Conservation (phyloP, 2,797 vertebrate species). For the Chiroxiphia lanceolata region DNA sequence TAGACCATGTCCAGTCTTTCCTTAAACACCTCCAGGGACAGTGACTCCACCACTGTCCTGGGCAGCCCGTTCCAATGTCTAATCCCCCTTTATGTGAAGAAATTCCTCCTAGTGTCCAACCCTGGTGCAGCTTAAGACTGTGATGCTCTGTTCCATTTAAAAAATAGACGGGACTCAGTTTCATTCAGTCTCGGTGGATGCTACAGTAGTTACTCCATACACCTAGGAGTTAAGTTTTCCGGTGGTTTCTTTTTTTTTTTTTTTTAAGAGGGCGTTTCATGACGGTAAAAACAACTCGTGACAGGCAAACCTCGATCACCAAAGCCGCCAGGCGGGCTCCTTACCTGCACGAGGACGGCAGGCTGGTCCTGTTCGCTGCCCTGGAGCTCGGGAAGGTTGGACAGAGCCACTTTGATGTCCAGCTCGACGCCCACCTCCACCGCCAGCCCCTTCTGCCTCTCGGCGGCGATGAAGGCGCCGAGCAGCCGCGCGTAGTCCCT, state of each 20-base stretch:
- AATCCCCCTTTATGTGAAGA: neutral
- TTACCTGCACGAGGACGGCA: slow-evolving; percentile 88
- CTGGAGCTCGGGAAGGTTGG: slow-evolving; percentile 78
- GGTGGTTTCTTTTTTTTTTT: too few relatives aligned
- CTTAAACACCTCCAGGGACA: neutral
- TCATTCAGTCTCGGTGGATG: neutral
- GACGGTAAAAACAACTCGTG: neutral
- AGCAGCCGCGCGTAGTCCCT: slow-evolving; percentile 85
- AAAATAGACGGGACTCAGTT: neutral
- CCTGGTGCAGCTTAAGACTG: neutral
- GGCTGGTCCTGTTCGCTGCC: slow-evolving; percentile 78
- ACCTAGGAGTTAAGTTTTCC: neutral
- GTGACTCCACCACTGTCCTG: neutral
- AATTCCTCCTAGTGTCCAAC: neutral
- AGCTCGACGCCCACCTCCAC: slow-evolving; percentile 80
- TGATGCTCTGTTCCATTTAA: neutral
- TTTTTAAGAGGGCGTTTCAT: neutral
- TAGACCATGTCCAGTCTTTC: neutral
- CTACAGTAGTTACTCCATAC: neutral
- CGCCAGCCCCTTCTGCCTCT: slow-evolving; percentile 86
- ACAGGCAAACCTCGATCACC: fast-evolving
- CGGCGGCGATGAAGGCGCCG: slow-evolving; percentile 81
- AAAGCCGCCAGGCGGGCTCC: neutral
- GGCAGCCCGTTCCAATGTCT: neutral
- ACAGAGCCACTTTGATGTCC: slow-evolving; percentile 78